Evolutionary conservation across 2,797 vertebrate species (phyloP).

Genomic region (Melanotaenia boesemani): DNA sequence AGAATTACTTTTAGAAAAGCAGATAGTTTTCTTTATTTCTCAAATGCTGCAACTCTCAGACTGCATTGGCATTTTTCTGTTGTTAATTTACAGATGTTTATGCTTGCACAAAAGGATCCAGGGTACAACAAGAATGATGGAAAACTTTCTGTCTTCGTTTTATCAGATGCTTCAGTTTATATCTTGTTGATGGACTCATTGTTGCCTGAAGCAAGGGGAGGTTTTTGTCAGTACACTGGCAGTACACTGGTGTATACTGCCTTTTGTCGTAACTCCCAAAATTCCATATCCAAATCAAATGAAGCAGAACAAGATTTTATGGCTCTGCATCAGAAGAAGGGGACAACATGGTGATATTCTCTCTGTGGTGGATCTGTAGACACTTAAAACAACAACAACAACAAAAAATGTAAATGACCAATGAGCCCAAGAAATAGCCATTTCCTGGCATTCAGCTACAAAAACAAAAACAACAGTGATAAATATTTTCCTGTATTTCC

Average conservation of each 20-base stretch:
- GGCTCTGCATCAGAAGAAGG: slow-evolving; percentile 32
- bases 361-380: slow-evolving; percentile 9
- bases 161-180: background rate
- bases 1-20: slow-evolving; percentile 10
- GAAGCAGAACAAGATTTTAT: slow-evolving; percentile 26
- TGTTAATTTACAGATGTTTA: slow-evolving; percentile 1
- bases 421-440: slow-evolving; percentile 43
- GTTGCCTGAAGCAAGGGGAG: slow-evolving; percentile 29
- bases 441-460: slow-evolving; percentile 34
- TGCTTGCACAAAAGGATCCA: background rate
- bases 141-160: background rate
- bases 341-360: slow-evolving; percentile 10
- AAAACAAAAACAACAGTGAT: background rate
- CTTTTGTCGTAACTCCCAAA: slow-evolving; percentile 48
- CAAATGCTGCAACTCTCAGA: background rate
- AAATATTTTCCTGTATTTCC: slow-evolving; percentile 7
- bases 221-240: slow-evolving; percentile 12
- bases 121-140: background rate
- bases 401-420: slow-evolving; percentile 13
- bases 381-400: background rate
- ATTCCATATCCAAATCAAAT: slow-evolving; percentile 33
- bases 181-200: slow-evolving; percentile 9
- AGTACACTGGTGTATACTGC: slow-evolving; percentile 11
- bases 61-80: slow-evolving; percentile 1
- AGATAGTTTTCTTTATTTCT: slow-evolving; percentile 24